These are phyloP conservation scores for Aelia acuminata DNA, from an alignment of 2,888 invertebrate genomes.

Conservation along the genomic window DNA sequence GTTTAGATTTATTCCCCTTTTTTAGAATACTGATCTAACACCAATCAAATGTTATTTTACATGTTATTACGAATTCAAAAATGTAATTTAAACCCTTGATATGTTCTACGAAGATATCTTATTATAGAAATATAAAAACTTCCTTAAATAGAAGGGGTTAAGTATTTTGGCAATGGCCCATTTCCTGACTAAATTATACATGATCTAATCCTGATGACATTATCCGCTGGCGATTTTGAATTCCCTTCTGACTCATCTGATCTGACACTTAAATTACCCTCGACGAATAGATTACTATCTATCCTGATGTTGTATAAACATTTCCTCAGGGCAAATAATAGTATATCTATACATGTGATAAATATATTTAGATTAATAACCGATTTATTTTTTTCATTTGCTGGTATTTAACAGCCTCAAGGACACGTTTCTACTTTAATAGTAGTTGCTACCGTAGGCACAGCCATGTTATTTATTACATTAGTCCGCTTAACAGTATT, in stretches of 20 bases:
- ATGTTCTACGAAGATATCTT: background rate
- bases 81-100: background rate
- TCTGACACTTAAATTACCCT: background rate
- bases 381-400: too few species aligned
- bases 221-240: background rate
- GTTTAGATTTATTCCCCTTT: too few species aligned
- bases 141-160: background rate
- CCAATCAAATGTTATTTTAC: too few species aligned
- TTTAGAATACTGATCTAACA: too few species aligned
- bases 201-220: constrained; percentile 35
- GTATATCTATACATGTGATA: background rate
- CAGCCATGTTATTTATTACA: too few species aligned
- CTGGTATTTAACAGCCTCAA: too few species aligned
- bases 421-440: too few species aligned
- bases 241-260: background rate
- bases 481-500: too few species aligned
- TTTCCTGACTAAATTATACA: background rate
- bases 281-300: background rate
- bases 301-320: background rate
- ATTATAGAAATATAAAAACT: background rate
- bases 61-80: background rate
- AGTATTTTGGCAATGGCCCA: constrained; percentile 21
- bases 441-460: too few species aligned
- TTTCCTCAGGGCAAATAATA: background rate
- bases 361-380: background rate